These are phyloP conservation scores for Neoitamus cyanurus DNA, from an alignment of 2,888 invertebrate genomes.

Conservation along the genomic window DNA sequence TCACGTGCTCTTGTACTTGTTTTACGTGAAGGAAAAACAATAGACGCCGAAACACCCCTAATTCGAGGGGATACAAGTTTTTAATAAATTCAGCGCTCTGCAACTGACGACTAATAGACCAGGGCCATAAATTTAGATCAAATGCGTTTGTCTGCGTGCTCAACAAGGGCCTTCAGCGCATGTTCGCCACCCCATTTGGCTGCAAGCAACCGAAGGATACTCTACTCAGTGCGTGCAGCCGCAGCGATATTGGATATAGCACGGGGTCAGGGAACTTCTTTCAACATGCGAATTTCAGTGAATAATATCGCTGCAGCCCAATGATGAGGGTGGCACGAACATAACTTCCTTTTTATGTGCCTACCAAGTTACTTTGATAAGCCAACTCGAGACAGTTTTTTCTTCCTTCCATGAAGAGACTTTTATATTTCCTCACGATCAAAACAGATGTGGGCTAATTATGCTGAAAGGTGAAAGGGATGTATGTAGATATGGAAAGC, in stretches of 20 bases:
- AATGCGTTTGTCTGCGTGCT: slow-evolving; percentile 2
- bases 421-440: background rate
- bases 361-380: background rate
- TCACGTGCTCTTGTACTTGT: slow-evolving; percentile 18
- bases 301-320: background rate
- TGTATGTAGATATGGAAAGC: too few species aligned
- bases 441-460: background rate
- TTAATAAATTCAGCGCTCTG: slow-evolving; percentile 11
- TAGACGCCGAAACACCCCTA: slow-evolving; percentile 16
- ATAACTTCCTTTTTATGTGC: background rate
- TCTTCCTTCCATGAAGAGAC: background rate
- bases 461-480: too few species aligned
- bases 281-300: slow-evolving; percentile 16
- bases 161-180: background rate
- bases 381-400: background rate
- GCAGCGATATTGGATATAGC: background rate
- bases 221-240: background rate
- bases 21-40: slow-evolving; percentile 34
- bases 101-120: slow-evolving; percentile 34
- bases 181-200: slow-evolving; percentile 2
- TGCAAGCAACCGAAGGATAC: too few species aligned
- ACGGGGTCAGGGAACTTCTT: slow-evolving; percentile 23
- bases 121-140: slow-evolving; percentile 42
- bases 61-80: slow-evolving; percentile 5
- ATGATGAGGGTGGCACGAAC: background rate